A percentile compares a stretch with the other conserved stretches of the same genome.
Evolutionary conservation across 2,113 vertebrate genomes (phyloP).

Genomic region (Leptocoma aspasia): DNA sequence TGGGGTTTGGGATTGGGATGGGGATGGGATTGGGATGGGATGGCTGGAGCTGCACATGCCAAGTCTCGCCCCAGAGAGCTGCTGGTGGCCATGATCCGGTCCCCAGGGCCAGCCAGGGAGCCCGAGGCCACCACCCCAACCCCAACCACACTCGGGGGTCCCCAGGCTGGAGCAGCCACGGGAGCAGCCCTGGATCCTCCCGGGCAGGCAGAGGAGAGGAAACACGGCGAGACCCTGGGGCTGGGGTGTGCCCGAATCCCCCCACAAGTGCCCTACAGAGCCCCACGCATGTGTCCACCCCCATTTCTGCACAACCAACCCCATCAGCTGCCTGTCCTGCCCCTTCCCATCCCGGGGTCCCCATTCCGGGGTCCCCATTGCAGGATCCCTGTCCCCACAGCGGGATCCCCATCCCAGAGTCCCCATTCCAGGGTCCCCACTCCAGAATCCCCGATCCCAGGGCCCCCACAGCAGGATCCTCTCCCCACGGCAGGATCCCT

Average conservation of each 20-base stretch:
- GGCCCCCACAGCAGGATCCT: no score
- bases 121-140: neutral
- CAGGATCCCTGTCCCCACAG: neutral
- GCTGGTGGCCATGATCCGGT: rapidly evolving
- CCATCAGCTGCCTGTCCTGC: rapidly evolving
- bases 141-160: rapidly evolving
- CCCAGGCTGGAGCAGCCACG: rapidly evolving
- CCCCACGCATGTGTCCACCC: rapidly evolving
- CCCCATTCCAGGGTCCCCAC: rapidly evolving
- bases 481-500: neutral
- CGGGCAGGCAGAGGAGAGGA: rapidly evolving
- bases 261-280: rapidly evolving
- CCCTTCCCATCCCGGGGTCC: neutral
- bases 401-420: neutral
- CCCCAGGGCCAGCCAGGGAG: neutral
- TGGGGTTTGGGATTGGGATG: neutral
- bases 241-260: neutral
- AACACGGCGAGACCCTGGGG: rapidly evolving
- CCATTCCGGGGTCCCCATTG: neutral
- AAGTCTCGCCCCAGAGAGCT: neutral
- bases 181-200: neutral
- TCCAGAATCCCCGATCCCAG: neutral
- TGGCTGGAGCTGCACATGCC: neutral
- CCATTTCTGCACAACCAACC: neutral
- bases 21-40: neutral